phyloP scores from a whole-genome alignment of 53 echinoderm and acorn worm species.

The Echinarachnius parma region DNA sequence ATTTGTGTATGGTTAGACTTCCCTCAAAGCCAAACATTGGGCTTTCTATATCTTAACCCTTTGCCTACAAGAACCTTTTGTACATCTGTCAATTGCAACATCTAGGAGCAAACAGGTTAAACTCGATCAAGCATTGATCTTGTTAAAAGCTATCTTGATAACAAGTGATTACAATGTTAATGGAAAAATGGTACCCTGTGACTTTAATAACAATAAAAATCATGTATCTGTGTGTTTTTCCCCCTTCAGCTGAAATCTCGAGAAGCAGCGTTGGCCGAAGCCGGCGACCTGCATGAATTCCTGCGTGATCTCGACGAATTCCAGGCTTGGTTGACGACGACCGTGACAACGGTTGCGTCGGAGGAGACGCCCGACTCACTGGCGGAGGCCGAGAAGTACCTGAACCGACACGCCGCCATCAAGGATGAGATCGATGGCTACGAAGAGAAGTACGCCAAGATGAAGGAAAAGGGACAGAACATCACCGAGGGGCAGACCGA shows the following conservation, averaged over 20 bases:
- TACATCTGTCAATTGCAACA: too few relatives aligned
- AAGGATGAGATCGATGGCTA: constrained; percentile 99
- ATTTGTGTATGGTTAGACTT: too few relatives aligned
- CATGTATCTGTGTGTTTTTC: too few relatives aligned
- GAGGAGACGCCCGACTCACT: constrained; percentile 96
- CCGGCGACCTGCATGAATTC: constrained; percentile 98
- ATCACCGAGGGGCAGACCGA: constrained; percentile 98
- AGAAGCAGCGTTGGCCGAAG: constrained; percentile 89
- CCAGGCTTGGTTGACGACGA: constrained; percentile 98
- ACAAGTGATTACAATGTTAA: too few relatives aligned
- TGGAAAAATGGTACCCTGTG: too few relatives aligned
- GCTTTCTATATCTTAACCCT: too few relatives aligned
- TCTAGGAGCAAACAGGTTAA: too few relatives aligned
- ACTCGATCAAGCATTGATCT: too few relatives aligned
- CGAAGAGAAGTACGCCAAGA: constrained; percentile 97
- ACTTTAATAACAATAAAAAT: too few relatives aligned
- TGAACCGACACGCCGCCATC: constrained; percentile 98
- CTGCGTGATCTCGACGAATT: constrained; percentile 97
- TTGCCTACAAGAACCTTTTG: too few relatives aligned
- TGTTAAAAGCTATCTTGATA: too few relatives aligned
- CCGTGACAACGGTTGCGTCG: constrained; percentile 93
- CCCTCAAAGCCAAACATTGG: too few relatives aligned
- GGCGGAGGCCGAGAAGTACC: constrained; percentile 93
- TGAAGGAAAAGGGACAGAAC: constrained; percentile 93
- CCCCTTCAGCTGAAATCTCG: constrained; percentile 77